Percentiles rank a stretch among this genome's conserved stretches.
Evolutionary conservation across 1,140 invertebrate genomes (phyloP).

Genomic region (Trachymyrmex cornetzi): DNA sequence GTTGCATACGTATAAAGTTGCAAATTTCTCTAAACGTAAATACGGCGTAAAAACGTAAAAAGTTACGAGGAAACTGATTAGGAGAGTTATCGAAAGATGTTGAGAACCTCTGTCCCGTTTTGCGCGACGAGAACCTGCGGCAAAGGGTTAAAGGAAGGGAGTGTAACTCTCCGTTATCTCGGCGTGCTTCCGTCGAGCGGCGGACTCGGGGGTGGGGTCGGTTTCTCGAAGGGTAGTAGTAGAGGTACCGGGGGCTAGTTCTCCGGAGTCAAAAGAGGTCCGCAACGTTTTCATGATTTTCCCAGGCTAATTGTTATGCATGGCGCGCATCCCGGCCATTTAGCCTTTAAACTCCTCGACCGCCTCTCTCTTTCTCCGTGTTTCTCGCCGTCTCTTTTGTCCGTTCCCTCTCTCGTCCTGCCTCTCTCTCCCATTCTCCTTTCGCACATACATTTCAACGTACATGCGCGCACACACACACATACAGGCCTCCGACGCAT

Average conservation of each 20-base stretch:
- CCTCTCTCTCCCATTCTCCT: background rate
- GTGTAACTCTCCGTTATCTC: conserved; percentile 86
- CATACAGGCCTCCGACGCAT: conserved; percentile 14
- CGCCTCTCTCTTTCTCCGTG: conserved; percentile 43
- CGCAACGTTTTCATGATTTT: conserved; percentile 86
- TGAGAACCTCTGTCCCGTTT: conserved; percentile 74
- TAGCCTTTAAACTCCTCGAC: conserved; percentile 82
- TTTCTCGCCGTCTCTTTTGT: conserved; percentile 22
- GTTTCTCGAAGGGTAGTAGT: conserved; percentile 72
- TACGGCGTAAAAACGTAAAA: too few species aligned
- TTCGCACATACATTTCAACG: conserved; percentile 45
- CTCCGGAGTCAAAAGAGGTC: conserved; percentile 82
- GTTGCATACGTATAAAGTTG: too few species aligned
- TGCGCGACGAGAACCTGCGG: conserved; percentile 68
- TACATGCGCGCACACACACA: conserved; percentile 23
- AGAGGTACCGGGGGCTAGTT: conserved; percentile 70
- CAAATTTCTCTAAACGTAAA: too few species aligned
- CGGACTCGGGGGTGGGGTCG: conserved; percentile 56
- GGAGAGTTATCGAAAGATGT: background rate
- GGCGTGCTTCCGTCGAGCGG: conserved; percentile 81
- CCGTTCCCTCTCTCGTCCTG: conserved; percentile 17
- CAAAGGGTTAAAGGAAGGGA: conserved; percentile 83
- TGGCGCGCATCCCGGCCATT: conserved; percentile 83
- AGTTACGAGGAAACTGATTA: background rate
- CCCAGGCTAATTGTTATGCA: conserved; percentile 87